Conservation (phyloP, 2,888 invertebrate species). For the Pseudolycoriella hygida region DNA sequence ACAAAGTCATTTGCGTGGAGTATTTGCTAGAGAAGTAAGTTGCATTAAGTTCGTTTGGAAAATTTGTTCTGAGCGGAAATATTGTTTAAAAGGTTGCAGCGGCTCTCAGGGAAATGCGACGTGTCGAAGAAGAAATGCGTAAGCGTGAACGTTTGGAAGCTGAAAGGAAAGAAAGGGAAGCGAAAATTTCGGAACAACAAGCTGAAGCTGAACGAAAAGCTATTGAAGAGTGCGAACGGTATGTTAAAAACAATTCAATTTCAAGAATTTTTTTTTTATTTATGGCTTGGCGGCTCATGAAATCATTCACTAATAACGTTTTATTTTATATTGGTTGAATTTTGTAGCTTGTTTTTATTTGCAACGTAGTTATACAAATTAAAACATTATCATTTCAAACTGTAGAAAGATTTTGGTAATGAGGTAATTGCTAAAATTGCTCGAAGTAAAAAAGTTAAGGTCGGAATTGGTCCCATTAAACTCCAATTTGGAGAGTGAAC, state of each 20-base stretch:
- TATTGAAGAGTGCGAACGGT: constrained; percentile 47
- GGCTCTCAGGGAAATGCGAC: constrained; percentile 69
- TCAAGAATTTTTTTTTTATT: not conserved
- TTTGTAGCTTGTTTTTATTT: too few species aligned
- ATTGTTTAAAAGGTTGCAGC: constrained; percentile 40
- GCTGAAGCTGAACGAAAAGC: constrained; percentile 33
- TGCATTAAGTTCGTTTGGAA: not conserved
- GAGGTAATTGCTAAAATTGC: not conserved
- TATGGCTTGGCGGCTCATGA: too few species aligned
- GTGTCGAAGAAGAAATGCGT: constrained; percentile 73
- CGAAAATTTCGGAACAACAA: constrained; percentile 30
- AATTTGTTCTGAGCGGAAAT: too few species aligned
- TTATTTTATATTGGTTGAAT: too few species aligned
- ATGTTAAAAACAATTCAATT: constrained; percentile 13
- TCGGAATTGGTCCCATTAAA: too few species aligned
- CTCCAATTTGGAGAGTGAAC: too few species aligned
- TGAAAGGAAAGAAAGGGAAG: constrained; percentile 42
- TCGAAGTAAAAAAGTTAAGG: too few species aligned
- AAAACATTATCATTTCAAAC: too few species aligned
- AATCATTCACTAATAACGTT: too few species aligned
- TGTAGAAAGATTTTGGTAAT: too few species aligned
- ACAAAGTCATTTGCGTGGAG: constrained; percentile 71
- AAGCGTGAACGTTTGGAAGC: constrained; percentile 55
- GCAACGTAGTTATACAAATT: too few species aligned
- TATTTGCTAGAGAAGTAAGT: constrained; percentile 68